Base-by-base conservation (phyloP, 2,797 vertebrate species). In the Lithobates pipiens region DNA sequence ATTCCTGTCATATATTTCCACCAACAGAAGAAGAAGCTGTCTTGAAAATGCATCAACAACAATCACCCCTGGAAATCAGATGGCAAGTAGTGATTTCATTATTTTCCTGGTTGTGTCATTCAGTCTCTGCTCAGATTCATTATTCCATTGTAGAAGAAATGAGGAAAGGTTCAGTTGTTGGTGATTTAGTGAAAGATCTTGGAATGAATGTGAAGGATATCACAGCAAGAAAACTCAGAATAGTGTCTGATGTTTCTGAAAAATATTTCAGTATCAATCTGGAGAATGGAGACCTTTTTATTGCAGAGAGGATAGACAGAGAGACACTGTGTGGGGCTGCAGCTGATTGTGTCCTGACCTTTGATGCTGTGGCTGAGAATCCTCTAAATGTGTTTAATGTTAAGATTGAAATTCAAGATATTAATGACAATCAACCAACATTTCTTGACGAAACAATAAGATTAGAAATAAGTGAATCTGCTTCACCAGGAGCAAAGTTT, bases 391-490 rank as follows among this genome's bases (percentile, higher is more conserved):
- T 83, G 10, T 68, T 76, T 93, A 46, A 83, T 93, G 81, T 80
- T 95, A 79, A 93, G 94, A 89, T 95, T 23, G 90, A 91, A 81
- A 90, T 93, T 77, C 82, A 44, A 3, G 92, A 93, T 89, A 76
- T 91, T 75, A 90, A 92, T 90, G 91, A 92, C 83, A 92, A 92
- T 0, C 34, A 86, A 1, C 91, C 91, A 76, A 89, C 5, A 32
- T 93, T 91, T 89, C 85, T 65, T 32, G 21, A 54, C 23, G 86
- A 87, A 11, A 79, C 88, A 39, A 86, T 86, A n/a, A 88, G 87
- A 85, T 85, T 93, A 82, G 90, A 91, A 76, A 92, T 95, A 16
- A 95, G 91, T 39, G 94, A 95, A 83, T 90, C 90, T 3, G 91
- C 91, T 1, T 34, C 90, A 1, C 83, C 81, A 1, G 93, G 93